Evolutionary conservation across 2,113 vertebrate genomes (phyloP).

Genomic region (Anarhynchus alexandrinus): DNA sequence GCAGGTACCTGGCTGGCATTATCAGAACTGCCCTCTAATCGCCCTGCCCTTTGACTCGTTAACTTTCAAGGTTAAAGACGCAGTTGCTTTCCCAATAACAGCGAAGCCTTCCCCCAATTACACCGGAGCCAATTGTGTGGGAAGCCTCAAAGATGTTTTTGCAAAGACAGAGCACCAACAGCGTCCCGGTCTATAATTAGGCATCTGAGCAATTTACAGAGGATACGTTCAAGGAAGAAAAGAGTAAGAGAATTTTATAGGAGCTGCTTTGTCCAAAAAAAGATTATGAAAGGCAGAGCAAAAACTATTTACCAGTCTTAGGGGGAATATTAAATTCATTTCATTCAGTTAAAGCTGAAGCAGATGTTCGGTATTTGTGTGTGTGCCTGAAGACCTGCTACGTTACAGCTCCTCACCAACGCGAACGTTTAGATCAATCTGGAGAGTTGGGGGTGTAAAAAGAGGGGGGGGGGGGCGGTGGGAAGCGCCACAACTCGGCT

Average conservation of each 20-base stretch:
- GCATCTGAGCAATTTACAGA: background rate
- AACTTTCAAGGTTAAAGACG: background rate
- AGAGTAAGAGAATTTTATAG: conserved; percentile 31
- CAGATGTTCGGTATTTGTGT: background rate
- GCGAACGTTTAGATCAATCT: background rate
- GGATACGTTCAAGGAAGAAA: background rate
- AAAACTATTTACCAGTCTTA: conserved; percentile 34
- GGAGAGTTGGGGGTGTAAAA: background rate
- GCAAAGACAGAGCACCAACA: conserved; percentile 2
- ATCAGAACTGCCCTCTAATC: background rate
- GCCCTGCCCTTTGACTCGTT: background rate
- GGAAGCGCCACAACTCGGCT: background rate
- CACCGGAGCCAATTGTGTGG: background rate
- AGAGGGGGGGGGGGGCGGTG: background rate
- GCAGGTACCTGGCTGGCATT: background rate
- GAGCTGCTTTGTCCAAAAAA: conserved; percentile 38
- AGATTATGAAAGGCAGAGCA: conserved; percentile 44
- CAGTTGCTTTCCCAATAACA: background rate
- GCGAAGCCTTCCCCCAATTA: background rate
- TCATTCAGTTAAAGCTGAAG: conserved; percentile 25
- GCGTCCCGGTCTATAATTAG: background rate
- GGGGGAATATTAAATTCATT: background rate
- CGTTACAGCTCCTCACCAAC: accelerated
- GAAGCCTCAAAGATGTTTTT: conserved; percentile 45
- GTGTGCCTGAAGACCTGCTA: background rate